phyloP scores from a whole-genome alignment of 2,888 invertebrate genomes.

The Latrodectus elegans region DNA sequence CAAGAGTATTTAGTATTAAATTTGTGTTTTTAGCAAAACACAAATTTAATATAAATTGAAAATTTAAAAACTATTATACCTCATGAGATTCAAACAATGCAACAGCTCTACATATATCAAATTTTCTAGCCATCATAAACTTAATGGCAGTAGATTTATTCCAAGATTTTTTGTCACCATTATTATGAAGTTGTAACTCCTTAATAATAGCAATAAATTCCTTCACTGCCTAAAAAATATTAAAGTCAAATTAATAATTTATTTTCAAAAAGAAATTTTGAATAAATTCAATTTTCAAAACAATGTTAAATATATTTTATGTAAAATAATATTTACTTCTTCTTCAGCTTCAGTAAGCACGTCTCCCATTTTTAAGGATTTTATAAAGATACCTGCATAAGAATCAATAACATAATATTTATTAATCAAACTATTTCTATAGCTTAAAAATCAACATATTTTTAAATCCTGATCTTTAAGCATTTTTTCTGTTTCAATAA shows the following conservation, averaged over 20 bases:
- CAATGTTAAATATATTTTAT: background rate
- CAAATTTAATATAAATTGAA: no score
- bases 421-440: no score
- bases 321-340: conserved; percentile 20
- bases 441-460: no score
- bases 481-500: no score
- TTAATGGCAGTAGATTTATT: conserved; percentile 85
- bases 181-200: conserved; percentile 63
- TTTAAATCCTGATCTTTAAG: no score
- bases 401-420: no score
- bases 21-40: no score
- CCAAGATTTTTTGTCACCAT: conserved; percentile 64
- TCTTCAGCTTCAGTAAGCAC: conserved; percentile 54
- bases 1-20: no score
- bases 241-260: background rate
- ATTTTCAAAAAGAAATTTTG: background rate
- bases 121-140: conserved; percentile 94
- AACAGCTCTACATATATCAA: conserved; percentile 91
- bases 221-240: conserved; percentile 71
- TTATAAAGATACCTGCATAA: background rate
- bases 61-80: conserved; percentile 70
- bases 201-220: conserved; percentile 70
- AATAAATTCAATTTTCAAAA: background rate
- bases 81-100: conserved; percentile 94
- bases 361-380: conserved; percentile 36